Percentiles rank a stretch among this genome's conserved stretches.
These are phyloP conservation scores for Acridotheres tristis DNA, from an alignment of 2,797 vertebrate species.

Conservation along the genomic window DNA sequence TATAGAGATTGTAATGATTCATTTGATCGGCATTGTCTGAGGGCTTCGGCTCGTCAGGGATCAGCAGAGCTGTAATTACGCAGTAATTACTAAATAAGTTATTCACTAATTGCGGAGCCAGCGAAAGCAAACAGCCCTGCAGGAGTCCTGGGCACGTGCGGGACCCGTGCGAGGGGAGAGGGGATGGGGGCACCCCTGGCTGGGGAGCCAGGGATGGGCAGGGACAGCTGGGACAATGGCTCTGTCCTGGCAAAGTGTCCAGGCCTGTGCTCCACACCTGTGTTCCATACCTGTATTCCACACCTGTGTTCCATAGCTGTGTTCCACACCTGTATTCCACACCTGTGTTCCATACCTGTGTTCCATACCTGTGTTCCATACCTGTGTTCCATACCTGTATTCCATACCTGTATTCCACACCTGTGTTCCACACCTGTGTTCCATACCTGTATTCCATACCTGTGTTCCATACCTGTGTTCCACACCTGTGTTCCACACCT, in stretches of 20 bases:
- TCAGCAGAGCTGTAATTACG: constrained; percentile 62
- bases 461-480: too few relatives aligned
- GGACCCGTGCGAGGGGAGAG: rapidly evolving
- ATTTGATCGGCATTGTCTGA: constrained; percentile 66
- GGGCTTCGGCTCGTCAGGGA: constrained; percentile 60
- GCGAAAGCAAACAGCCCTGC: neutral
- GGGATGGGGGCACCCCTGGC: neutral
- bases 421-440: too few relatives aligned
- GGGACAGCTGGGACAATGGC: neutral
- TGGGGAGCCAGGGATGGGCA: neutral
- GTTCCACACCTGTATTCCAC: too few relatives aligned
- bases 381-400: too few relatives aligned
- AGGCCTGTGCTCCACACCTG: too few relatives aligned
- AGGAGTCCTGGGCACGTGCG: neutral
- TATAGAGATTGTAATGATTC: constrained; percentile 60
- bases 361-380: too few relatives aligned
- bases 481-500: too few relatives aligned
- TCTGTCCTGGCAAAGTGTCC: neutral
- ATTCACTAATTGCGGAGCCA: constrained; percentile 19
- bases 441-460: too few relatives aligned
- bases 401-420: too few relatives aligned
- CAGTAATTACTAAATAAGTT: constrained; percentile 61
- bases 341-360: too few relatives aligned
- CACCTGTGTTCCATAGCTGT: too few relatives aligned
- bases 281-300: too few relatives aligned